A percentile compares a stretch with the other conserved stretches of the same genome.
Conservation (phyloP, 2,888 invertebrate species). For the Unio delphinus region DNA sequence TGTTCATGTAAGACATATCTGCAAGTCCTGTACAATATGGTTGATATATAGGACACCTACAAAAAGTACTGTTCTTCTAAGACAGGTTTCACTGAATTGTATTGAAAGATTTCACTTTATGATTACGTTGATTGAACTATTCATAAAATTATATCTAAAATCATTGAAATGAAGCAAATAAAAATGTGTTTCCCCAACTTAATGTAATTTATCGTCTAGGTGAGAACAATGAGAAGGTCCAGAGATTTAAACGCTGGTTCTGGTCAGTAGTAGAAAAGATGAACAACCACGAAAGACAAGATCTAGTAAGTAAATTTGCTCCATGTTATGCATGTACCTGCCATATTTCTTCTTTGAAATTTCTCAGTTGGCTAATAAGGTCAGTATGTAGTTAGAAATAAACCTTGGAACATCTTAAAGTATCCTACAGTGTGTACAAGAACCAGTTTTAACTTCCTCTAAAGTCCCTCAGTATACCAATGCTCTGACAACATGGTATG, state of each 20-base stretch:
- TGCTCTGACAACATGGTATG: too few relatives aligned
- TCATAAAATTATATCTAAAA: background rate
- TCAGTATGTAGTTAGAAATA: too few relatives aligned
- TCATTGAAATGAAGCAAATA: background rate
- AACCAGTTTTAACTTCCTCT: too few relatives aligned
- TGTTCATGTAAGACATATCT: too few relatives aligned
- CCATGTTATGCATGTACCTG: background rate
- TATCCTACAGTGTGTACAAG: too few relatives aligned
- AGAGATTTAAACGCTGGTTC: constrained; percentile 93
- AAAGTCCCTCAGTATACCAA: too few relatives aligned
- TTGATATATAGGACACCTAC: too few relatives aligned
- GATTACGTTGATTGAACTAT: background rate
- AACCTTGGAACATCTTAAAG: too few relatives aligned
- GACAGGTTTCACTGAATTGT: too few relatives aligned
- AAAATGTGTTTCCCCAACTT: background rate
- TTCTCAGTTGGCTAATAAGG: background rate
- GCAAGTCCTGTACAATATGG: too few relatives aligned
- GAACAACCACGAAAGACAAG: constrained; percentile 95
- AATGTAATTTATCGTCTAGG: constrained; percentile 50
- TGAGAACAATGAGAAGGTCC: constrained; percentile 72
- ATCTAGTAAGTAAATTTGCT: constrained; percentile 82
- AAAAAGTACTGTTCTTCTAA: too few relatives aligned
- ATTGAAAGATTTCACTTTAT: too few relatives aligned
- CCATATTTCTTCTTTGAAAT: background rate
- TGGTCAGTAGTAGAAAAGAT: constrained; percentile 99